Percentiles rank a stretch among this genome's conserved stretches.
Conservation (phyloP, 2,888 invertebrate species). For the Caenorhabditis zanzibari region DNA sequence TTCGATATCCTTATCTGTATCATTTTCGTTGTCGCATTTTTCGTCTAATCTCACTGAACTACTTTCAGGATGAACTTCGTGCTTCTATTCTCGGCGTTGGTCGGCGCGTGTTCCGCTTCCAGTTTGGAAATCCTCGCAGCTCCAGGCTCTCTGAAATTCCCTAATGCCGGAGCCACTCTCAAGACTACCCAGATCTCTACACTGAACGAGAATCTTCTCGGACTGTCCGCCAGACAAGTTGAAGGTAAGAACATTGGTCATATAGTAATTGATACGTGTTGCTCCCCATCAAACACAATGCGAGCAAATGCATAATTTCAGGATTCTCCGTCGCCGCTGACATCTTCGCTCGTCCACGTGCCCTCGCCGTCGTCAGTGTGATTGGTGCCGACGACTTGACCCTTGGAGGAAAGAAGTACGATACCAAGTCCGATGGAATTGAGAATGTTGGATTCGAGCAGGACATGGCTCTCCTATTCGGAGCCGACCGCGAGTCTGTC, state of each 20-base stretch:
- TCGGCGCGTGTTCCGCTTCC: conserved; percentile 59
- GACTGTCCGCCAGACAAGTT: conserved; percentile 66
- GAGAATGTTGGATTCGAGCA: conserved; percentile 64
- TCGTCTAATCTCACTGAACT: not conserved
- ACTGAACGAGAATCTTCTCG: conserved; percentile 70
- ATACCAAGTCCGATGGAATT: conserved; percentile 56
- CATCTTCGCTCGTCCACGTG: conserved; percentile 70
- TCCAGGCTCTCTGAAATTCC: conserved; percentile 66
- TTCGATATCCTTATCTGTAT: conserved; percentile 17
- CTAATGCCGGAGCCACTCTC: conserved; percentile 55
- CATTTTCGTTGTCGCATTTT: conserved; percentile 18
- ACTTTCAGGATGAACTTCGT: conserved; percentile 62
- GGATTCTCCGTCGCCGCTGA: conserved; percentile 66
- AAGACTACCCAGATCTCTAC: conserved; percentile 62
- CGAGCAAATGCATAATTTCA: conserved; percentile 13
- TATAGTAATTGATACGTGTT: not conserved
- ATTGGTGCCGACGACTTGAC: conserved; percentile 59
- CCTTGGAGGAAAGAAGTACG: conserved; percentile 55
- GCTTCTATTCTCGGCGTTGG: conserved; percentile 49
- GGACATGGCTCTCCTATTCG: conserved; percentile 67
- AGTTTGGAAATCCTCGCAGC: conserved; percentile 63
- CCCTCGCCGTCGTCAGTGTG: conserved; percentile 67
- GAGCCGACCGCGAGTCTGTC: conserved; percentile 69
- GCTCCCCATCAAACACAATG: not conserved
- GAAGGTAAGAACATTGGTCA: conserved; percentile 56